A percentile compares a stretch with the other conserved stretches of the same genome.
Conservation (phyloP, 2,888 invertebrate genomes). For the Apotomis capreana region DNA sequence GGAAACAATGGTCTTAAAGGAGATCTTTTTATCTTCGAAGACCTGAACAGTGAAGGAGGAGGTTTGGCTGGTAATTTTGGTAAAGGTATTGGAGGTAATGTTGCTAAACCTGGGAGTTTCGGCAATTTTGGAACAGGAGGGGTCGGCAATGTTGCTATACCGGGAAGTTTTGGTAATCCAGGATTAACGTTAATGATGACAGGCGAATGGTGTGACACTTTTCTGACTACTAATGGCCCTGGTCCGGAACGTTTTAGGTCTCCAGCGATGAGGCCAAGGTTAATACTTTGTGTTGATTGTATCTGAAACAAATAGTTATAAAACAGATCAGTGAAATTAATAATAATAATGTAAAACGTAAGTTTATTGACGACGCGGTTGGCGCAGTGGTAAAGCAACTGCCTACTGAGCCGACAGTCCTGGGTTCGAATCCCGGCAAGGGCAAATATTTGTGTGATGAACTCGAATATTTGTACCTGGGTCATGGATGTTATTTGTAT, state of each 20-base stretch:
- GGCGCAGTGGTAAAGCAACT: too few relatives aligned
- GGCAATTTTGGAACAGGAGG: conserved; percentile 47
- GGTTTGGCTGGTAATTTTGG: conserved; percentile 47
- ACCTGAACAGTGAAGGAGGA: conserved; percentile 38
- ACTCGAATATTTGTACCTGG: too few relatives aligned
- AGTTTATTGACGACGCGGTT: too few relatives aligned
- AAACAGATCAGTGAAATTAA: neutral
- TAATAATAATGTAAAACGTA: too few relatives aligned
- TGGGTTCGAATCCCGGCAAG: too few relatives aligned
- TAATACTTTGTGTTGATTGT: conserved; percentile 47
- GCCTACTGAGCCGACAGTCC: too few relatives aligned
- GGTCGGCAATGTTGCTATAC: conserved; percentile 44
- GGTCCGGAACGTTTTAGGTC: conserved; percentile 53
- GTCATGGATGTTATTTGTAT: too few relatives aligned
- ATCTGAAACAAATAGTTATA: conserved; percentile 52
- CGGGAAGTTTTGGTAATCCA: conserved; percentile 41
- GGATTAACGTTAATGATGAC: conserved; percentile 60
- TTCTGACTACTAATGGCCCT: conserved; percentile 58
- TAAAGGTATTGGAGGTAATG: conserved; percentile 45
- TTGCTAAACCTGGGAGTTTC: conserved; percentile 41
- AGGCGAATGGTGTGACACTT: conserved; percentile 56
- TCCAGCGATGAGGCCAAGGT: conserved; percentile 59
- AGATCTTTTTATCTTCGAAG: conserved; percentile 14
- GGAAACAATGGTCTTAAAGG: conserved; percentile 43
- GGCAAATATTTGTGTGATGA: too few relatives aligned